A percentile compares a stretch with the other conserved stretches of the same genome.
These are phyloP conservation scores for Drosophila obscura DNA, from an alignment of 1,140 invertebrate species.

Conservation along the genomic window DNA sequence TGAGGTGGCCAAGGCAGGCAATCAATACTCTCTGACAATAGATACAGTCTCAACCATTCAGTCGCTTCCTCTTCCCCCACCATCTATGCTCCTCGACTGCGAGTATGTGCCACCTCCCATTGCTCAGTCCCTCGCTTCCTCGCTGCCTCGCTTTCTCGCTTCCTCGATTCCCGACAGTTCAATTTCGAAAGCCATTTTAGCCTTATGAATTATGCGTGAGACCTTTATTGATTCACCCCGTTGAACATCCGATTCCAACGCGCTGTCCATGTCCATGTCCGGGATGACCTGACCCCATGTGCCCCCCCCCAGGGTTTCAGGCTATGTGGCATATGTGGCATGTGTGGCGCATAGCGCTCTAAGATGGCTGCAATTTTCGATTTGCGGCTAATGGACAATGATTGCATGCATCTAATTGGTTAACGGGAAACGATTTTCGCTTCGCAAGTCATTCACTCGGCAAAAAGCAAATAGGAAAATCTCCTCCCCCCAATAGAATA, in stretches of 20 bases:
- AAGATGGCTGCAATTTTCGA: constrained; percentile 35
- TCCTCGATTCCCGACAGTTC: background rate
- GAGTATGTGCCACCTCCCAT: too few relatives aligned
- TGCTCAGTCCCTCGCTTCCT: too few relatives aligned
- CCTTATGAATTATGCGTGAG: constrained; percentile 72
- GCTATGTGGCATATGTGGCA: too few relatives aligned
- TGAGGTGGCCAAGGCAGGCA: constrained; percentile 34
- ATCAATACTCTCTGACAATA: constrained; percentile 63
- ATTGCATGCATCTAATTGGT: constrained; percentile 19
- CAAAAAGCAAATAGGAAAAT: too few relatives aligned
- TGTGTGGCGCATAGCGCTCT: too few relatives aligned
- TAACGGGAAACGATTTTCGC: constrained; percentile 34
- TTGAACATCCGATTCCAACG: constrained; percentile 16
- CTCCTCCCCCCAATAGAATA: too few relatives aligned
- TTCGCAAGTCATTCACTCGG: constrained; percentile 1
- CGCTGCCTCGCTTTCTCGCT: too few relatives aligned
- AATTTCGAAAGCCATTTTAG: constrained; percentile 47
- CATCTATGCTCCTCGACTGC: too few relatives aligned
- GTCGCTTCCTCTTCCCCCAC: background rate
- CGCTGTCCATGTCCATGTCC: background rate
- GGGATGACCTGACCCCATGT: constrained; percentile 13
- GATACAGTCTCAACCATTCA: constrained; percentile 39
- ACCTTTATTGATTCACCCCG: constrained; percentile 62
- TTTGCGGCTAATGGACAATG: constrained; percentile 40
- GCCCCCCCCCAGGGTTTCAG: too few relatives aligned